Base-by-base conservation (phyloP, 2,888 invertebrate species). In the Agrotis puta region DNA sequence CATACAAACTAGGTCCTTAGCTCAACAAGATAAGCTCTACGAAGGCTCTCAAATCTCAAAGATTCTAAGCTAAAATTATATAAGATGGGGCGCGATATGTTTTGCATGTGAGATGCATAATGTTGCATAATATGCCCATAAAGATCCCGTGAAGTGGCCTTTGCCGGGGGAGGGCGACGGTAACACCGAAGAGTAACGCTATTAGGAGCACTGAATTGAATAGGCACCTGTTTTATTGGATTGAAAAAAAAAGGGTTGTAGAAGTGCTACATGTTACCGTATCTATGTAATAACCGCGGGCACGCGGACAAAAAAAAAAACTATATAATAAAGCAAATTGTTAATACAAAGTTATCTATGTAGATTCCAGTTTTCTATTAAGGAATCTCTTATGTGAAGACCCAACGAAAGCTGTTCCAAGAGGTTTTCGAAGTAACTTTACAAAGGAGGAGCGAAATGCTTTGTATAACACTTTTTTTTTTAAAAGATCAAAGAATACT, bases 101-200 rank as follows among this genome's bases (percentile, higher is more conserved):
- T 92, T 90, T 89, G 90, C 91, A 90, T 90, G 87, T 88, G 86
- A 88, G 89, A 88, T 91, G 92, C 91, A 92, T 91, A 90, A 92
- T 88, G 90, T 89, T 91, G 91, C 90, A 92, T 92, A 92, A 92
- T 92, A 91, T 87, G 84, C 82, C 88, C 89, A 89, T 92, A 92
- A 92, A 92, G 92, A 90, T 88, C 85, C 85, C 85, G 87, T 70
- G 87, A 87, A 89, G 89, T 87, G 87, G 87, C 83, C 87, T 88
- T 86, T 89, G 89, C 89, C 79, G 83, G 74, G 61, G 68, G 63
- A 72, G 63, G 70, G 33, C 3, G 47, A 1, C 39, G 56, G 6
- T 87, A 64, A 89, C 88, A 89, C 88, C 82, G 83, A 18, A 2
- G 2, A 1, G 70, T 70, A 74, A 57, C 78, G 27, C 45, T 57